Conservation (phyloP, 2,797 vertebrate species). For the Semaprochilodus insignis region DNA sequence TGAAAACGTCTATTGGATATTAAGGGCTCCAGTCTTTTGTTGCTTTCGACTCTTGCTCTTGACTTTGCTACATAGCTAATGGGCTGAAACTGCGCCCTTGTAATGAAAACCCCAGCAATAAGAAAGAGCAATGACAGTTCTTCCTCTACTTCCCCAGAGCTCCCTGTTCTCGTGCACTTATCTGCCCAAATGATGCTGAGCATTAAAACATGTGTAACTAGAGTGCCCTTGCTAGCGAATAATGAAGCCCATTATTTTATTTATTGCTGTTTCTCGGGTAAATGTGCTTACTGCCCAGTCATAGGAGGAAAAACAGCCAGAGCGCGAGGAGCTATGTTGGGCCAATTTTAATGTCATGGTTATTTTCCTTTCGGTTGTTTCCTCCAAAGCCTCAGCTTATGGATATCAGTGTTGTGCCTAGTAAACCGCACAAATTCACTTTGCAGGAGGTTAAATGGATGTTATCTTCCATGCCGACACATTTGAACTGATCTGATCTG, state of each 20-base stretch:
- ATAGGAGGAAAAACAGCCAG: neutral
- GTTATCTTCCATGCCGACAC: neutral
- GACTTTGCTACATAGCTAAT: neutral
- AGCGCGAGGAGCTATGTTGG: neutral
- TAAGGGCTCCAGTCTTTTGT: neutral
- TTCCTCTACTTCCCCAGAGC: neutral
- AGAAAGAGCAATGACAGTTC: slow-evolving; percentile 3
- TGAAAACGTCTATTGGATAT: neutral
- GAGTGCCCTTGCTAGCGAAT: neutral
- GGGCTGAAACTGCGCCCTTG: neutral
- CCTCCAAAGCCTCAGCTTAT: neutral
- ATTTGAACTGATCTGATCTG: neutral
- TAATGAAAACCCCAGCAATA: neutral
- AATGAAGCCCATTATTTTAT: neutral
- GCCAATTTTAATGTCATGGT: neutral
- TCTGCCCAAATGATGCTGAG: neutral
- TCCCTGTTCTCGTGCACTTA: too few relatives aligned
- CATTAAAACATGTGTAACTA: slow-evolving; percentile 7
- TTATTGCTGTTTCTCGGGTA: neutral
- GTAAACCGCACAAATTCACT: neutral
- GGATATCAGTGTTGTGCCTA: neutral
- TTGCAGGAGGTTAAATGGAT: neutral
- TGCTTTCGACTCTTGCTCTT: neutral
- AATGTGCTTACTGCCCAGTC: neutral
- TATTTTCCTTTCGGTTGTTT: neutral